Base-by-base conservation (phyloP, 1,140 invertebrate species). In the Zaprionus kolodkinae region DNA sequence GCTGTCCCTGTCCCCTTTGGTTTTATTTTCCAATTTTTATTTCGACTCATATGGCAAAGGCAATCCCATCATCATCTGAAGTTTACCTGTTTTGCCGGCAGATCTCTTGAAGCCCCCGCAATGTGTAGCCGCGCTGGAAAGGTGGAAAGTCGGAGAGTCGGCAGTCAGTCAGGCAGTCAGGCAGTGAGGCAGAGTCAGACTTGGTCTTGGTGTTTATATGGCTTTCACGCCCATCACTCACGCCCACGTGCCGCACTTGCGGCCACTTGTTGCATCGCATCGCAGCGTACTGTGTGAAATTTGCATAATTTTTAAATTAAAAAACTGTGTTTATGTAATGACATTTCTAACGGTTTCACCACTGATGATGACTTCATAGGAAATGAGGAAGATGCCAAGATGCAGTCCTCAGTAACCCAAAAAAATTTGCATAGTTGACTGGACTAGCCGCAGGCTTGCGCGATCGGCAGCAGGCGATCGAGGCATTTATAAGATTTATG, bases 301-400 rank as follows among this genome's bases (percentile, higher is more conserved):
- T 81, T 89, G 81, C 85, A 85, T 88, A 81, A 88, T 88, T 88
- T 88, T 50, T 54, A 54, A 89, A 88, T 89, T 90, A 89, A 89
- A 86, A 81, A 78, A 81, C 36, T 65, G 77, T 80, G 79, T 84
- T 87, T 87, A 78, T 79, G 81, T 87, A 87, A 85, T 85, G 81
- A 77, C 70, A 78, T 85, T 81, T 81, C 78, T 78, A 87, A 88
- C 80, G 84, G 73, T 79, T 65, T 11, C 6, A 21, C 13, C 13
- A 33, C 71, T 77, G 84, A 83, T 77, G 84, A 83, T 84, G 85
- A 89, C 84, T 88, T 80, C 82, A 88, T 87, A 80, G 77, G 61
- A 72, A 75, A 45, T n/a, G n/a, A 15, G n/a, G 27, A 30, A 6
- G 6, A 35, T 59, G 73, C 36, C 35, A 11, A 65, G 54, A 69